These are phyloP conservation scores for Caranx ignobilis DNA, from an alignment of 2,113 vertebrate genomes.

Conservation along the genomic window DNA sequence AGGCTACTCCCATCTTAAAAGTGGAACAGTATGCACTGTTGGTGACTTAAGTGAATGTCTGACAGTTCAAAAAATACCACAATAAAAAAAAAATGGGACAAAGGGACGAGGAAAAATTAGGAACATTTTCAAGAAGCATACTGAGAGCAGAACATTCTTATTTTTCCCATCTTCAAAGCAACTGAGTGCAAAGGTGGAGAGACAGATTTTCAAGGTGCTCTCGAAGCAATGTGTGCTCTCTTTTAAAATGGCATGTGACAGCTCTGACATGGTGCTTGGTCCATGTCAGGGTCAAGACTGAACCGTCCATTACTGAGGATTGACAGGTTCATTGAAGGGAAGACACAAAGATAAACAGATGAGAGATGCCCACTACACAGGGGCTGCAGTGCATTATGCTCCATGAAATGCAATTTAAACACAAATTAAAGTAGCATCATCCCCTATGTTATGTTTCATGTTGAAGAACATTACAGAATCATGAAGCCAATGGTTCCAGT, in stretches of 20 bases:
- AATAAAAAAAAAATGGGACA: neutral
- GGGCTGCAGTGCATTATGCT: constrained; percentile 10
- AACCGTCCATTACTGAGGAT: constrained; percentile 41
- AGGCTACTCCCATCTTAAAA: neutral
- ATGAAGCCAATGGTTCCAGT: neutral
- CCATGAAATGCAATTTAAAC: constrained; percentile 9
- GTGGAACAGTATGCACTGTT: neutral
- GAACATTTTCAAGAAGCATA: neutral
- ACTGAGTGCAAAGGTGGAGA: neutral
- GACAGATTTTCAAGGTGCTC: neutral
- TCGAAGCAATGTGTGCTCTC: constrained; percentile 3
- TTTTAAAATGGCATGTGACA: constrained; percentile 49
- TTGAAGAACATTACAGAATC: neutral
- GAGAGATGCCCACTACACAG: constrained; percentile 8
- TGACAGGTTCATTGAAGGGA: constrained; percentile 61
- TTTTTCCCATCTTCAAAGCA: neutral
- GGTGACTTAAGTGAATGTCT: neutral
- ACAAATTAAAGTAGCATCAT: neutral
- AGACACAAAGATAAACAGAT: constrained; percentile 38
- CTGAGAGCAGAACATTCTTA: neutral
- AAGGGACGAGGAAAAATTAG: neutral
- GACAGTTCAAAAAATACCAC: neutral
- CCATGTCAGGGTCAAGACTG: constrained; percentile 60
- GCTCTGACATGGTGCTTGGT: constrained; percentile 37
- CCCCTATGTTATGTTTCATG: neutral